phyloP scores from a whole-genome alignment of 2,797 vertebrate genomes.

The Hydrolagus colliei region DNA sequence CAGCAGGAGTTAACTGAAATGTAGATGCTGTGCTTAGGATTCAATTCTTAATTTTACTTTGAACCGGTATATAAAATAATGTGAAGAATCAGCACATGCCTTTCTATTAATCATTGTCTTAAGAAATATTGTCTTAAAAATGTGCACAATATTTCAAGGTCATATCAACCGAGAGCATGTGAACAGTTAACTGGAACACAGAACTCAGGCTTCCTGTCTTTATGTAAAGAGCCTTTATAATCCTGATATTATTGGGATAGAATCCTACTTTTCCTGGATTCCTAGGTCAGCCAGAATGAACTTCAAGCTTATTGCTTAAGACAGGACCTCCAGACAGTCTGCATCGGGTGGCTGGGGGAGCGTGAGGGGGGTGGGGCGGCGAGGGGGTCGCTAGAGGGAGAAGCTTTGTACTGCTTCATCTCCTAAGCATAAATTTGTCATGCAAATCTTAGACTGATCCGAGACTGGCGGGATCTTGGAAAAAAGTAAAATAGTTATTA shows the following conservation, averaged over 20 bases:
- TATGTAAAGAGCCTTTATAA: background rate
- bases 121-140: background rate
- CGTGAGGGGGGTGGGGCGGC: no score
- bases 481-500: no score
- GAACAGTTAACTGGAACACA: background rate
- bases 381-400: background rate
- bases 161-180: no score
- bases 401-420: background rate
- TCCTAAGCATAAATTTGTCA: background rate
- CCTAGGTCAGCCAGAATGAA: background rate
- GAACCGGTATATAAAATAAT: no score
- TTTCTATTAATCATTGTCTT: background rate
- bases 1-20: background rate
- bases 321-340: background rate
- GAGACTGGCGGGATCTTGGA: no score
- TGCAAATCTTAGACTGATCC: no score
- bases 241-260: background rate
- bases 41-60: background rate
- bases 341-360: no score
- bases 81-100: no score
- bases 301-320: background rate
- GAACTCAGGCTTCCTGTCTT: background rate
- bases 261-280: background rate
- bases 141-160: background rate
- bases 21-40: background rate